Base-by-base conservation (phyloP, 1,140 invertebrate species). In the Prorops nasuta region DNA sequence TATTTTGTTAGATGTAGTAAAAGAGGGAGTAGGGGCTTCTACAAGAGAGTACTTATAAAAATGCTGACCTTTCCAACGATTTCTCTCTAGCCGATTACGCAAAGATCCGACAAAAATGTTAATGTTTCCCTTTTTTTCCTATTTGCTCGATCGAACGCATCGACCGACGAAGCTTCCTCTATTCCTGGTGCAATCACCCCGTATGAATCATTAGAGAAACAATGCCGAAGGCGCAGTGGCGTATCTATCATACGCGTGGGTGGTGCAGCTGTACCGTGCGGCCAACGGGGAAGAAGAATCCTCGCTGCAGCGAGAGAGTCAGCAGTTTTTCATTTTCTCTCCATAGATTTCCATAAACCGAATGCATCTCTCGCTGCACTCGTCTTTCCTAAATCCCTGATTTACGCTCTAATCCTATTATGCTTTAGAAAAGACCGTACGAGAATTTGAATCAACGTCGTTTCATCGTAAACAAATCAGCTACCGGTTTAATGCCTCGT, bases 171-270 rank as follows among this genome's bases (percentile, higher is more conserved):
- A 56, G 60, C 59, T 50, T 58, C 58, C 60, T 61, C 59, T 58
- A 60, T 1, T 15, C 34, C 15, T 46, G 53, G 58, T 61, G 36
- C 59, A 61, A 59, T 61, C 59, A 61, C 59, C 59, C 59, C 58
- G 56, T 53, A 61, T 61, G 59, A 61, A 61, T 61, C 59, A 61
- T 61, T 61, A 61, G 60, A 61, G 59, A 60, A 61, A 61, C 59
- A 61, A 61, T 61, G 58, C 59, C 60, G 49, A 60, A 61, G 58
- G 59, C 53, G 59, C 59, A 61, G 59, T 61, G 59, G 58, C 59
- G 59, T 61, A 61, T 56, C 59, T 61, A 61, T 61, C 59, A 47
- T 61, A 60, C 35, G 59, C 54, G 59, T 61, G 58, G 59, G 59
- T 56, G 58, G 57, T 48, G 54, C 58, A 56, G 58, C 59, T 60